Evolutionary conservation across 2,888 invertebrate genomes (phyloP).

Genomic region (Leptodirus hochenwartii): DNA sequence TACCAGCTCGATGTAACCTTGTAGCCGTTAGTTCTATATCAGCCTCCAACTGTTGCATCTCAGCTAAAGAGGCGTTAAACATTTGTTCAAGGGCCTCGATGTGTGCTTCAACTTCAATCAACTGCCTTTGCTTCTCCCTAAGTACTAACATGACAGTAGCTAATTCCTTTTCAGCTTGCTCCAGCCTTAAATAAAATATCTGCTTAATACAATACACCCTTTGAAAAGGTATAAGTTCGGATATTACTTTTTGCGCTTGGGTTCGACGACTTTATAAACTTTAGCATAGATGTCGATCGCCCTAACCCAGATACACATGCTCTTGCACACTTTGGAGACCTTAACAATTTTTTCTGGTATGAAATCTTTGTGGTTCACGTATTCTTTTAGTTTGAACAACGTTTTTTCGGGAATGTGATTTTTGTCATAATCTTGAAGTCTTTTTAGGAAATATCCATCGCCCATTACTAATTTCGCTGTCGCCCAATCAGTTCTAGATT

Average conservation of each 20-base stretch:
- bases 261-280: conserved; percentile 73
- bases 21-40: conserved; percentile 62
- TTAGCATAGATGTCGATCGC: conserved; percentile 81
- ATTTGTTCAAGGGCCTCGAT: conserved; percentile 34
- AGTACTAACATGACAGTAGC: conserved; percentile 58
- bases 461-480: conserved; percentile 63
- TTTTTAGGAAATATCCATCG: conserved; percentile 68
- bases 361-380: conserved; percentile 74
- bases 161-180: conserved; percentile 59
- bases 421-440: conserved; percentile 69
- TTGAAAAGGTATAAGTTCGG: no score
- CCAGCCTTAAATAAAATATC: conserved; percentile 40
- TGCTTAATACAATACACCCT: neutral
- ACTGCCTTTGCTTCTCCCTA: conserved; percentile 59
- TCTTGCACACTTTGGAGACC: conserved; percentile 74
- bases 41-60: conserved; percentile 53
- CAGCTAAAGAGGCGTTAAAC: conserved; percentile 53
- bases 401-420: conserved; percentile 64
- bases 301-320: conserved; percentile 83
- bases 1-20: conserved; percentile 62
- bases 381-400: conserved; percentile 62
- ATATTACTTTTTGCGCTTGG: conserved; percentile 68
- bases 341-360: conserved; percentile 67
- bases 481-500: conserved; percentile 66
- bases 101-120: conserved; percentile 66